These are phyloP conservation scores for Horisme vitalbata DNA, from an alignment of 2,888 invertebrate genomes.

Conservation along the genomic window DNA sequence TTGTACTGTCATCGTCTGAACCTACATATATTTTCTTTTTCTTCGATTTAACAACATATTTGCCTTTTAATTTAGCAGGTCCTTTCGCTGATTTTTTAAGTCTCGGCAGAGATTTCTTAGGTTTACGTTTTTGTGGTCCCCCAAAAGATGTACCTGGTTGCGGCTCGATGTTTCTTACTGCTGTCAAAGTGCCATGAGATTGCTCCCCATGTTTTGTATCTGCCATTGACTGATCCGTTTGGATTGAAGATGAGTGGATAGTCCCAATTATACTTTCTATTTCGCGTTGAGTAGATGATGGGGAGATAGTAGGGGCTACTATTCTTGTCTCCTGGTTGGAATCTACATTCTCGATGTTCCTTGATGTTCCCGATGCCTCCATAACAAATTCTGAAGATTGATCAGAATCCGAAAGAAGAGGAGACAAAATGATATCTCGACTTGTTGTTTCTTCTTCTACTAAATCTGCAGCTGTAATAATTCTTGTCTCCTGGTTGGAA, in stretches of 20 bases:
- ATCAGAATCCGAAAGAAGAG: conserved; percentile 8
- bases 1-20: conserved; percentile 18
- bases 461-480: too few relatives aligned
- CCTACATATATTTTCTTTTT: conserved; percentile 14
- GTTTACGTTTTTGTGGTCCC: conserved; percentile 17
- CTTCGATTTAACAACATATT: conserved; percentile 14
- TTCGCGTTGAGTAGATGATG: conserved; percentile 12
- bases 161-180: conserved; percentile 19
- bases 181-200: conserved; percentile 19
- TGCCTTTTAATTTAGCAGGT: conserved; percentile 19
- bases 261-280: conserved; percentile 15
- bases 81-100: conserved; percentile 14
- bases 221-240: conserved; percentile 16
- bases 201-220: conserved; percentile 17
- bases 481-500: conserved; percentile 9
- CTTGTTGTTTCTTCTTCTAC: too few relatives aligned
- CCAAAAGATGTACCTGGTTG: conserved; percentile 22
- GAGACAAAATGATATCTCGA: conserved; percentile 2
- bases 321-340: conserved; percentile 9
- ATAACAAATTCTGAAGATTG: conserved; percentile 11
- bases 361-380: conserved; percentile 3
- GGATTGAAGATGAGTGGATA: conserved; percentile 13
- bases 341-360: conserved; percentile 12
- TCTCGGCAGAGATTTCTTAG: conserved; percentile 23
- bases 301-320: conserved; percentile 14